phyloP scores from a whole-genome alignment of 2,113 vertebrate genomes.

The Boleophthalmus pectinirostris region DNA sequence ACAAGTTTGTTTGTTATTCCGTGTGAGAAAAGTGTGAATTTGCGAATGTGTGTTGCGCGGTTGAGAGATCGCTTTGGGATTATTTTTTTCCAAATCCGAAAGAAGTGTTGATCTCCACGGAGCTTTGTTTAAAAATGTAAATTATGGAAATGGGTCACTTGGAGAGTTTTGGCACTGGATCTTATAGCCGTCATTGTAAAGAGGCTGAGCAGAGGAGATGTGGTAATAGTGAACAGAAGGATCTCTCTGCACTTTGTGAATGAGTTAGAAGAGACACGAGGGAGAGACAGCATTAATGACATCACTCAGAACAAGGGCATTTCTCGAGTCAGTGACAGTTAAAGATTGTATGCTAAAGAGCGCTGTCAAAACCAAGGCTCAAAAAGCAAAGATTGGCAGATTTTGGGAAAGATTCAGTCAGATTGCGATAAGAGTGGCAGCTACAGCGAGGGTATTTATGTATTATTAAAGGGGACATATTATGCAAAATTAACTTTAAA shows the following conservation, averaged over 20 bases:
- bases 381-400: not conserved
- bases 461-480: too few species aligned
- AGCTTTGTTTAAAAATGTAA: slow-evolving; percentile 76
- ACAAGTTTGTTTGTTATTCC: slow-evolving; percentile 41
- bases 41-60: slow-evolving; percentile 12
- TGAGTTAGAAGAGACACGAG: slow-evolving; percentile 31
- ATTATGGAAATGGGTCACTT: slow-evolving; percentile 81
- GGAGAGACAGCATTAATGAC: slow-evolving; percentile 52
- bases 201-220: slow-evolving; percentile 56
- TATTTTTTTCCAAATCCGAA: slow-evolving; percentile 50
- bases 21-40: not conserved
- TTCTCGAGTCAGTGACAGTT: slow-evolving; percentile 50
- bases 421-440: not conserved
- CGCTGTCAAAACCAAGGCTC: slow-evolving; percentile 19
- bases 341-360: slow-evolving; percentile 53
- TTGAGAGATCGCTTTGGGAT: slow-evolving; percentile 38
- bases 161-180: slow-evolving; percentile 65
- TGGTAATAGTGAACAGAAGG: slow-evolving; percentile 64
- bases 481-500: too few species aligned
- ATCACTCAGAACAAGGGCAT: slow-evolving; percentile 45
- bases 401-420: not conserved
- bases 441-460: too few species aligned
- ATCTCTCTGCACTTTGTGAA: slow-evolving; percentile 53
- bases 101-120: slow-evolving; percentile 61
- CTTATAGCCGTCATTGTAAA: slow-evolving; percentile 52